Evolutionary conservation across 2,888 invertebrate genomes (phyloP), one percentile per base, ranked within the genome.

Genomic region (Ormyrus labotus): DNA sequence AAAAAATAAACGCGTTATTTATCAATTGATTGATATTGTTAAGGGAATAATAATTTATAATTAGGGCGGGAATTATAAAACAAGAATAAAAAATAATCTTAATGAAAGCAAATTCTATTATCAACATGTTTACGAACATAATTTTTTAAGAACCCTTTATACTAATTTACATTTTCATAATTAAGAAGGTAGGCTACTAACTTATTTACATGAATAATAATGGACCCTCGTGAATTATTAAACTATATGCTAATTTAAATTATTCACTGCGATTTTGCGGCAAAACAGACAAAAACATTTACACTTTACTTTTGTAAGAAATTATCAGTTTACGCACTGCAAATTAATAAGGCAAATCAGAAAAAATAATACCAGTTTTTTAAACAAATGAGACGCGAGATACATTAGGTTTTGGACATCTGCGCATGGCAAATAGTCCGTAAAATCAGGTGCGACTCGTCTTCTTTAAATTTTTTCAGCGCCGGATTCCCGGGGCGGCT

Each of bases 171-270:
- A 45, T 71, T 53, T 53, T 63, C 13, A 47, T 63, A 61, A 47
- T 72, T 53, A 47, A 53, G 63, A 47, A 63, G 53, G 19, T 63
- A 48, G 7, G 48, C n/a, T 19, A 19, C 19, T 19, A 53, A 72
- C 63, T 72, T 63, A 72, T 72, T 71, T 72, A 48, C 63, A 53
- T 74, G 74, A 67, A 74, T 74, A 73, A 64, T 64, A 74, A 34
- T 19, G 10, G 34, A 50, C n/a, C 50, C 13, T 53, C 47, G 67
- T 74, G 74, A 74, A 74, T 74, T 60, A 74, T 74, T 67, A 67
- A 74, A 67, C 7, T 51, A 19, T 19, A 64, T 73, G 73, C 13
- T 51, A 64, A 73, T 64, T 45, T 58, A 58, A 10, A 69, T 57
- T 69, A 58, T 11, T 19, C 45, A 48, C 34, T 3, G 19, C 58